These are phyloP conservation scores for Hydroisotoma schaefferi DNA, from an alignment of 2,888 invertebrate genomes.

Conservation along the genomic window DNA sequence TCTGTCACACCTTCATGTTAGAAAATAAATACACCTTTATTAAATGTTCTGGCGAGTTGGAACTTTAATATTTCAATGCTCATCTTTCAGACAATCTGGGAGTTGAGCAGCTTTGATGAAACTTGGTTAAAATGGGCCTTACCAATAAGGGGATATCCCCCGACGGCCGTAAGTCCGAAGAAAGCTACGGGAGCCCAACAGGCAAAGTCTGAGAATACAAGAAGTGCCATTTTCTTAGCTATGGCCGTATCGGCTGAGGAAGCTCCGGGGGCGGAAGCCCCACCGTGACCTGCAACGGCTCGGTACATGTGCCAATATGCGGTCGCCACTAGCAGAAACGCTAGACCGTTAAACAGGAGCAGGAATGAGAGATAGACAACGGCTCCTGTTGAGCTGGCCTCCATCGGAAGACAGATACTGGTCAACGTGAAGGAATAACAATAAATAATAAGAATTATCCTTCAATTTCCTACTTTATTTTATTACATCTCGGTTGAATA, in stretches of 20 bases:
- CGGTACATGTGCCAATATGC: slow-evolving; percentile 84
- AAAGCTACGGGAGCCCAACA: slow-evolving; percentile 87
- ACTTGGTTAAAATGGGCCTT: too few relatives aligned
- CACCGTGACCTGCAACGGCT: slow-evolving; percentile 57
- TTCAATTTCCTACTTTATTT: too few relatives aligned
- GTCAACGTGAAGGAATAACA: background rate
- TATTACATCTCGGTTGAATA: too few relatives aligned
- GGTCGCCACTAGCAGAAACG: slow-evolving; percentile 76
- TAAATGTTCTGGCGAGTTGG: too few relatives aligned
- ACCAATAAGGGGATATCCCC: slow-evolving; percentile 75
- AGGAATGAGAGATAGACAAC: slow-evolving; percentile 70
- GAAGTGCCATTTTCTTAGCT: slow-evolving; percentile 85
- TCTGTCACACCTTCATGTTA: slow-evolving; percentile 52
- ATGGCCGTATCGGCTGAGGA: slow-evolving; percentile 67
- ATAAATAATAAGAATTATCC: background rate
- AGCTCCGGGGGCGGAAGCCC: slow-evolving; percentile 48
- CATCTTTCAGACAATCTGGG: too few relatives aligned
- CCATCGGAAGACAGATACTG: slow-evolving; percentile 85
- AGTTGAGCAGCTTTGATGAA: too few relatives aligned
- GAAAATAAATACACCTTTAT: background rate
- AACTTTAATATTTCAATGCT: too few relatives aligned
- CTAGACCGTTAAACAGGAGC: slow-evolving; percentile 71
- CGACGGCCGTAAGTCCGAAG: slow-evolving; percentile 79
- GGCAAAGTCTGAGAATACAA: slow-evolving; percentile 79
- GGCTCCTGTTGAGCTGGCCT: slow-evolving; percentile 61